Conservation (phyloP, 2,113 vertebrate genomes). For the Zapornia atra region DNA sequence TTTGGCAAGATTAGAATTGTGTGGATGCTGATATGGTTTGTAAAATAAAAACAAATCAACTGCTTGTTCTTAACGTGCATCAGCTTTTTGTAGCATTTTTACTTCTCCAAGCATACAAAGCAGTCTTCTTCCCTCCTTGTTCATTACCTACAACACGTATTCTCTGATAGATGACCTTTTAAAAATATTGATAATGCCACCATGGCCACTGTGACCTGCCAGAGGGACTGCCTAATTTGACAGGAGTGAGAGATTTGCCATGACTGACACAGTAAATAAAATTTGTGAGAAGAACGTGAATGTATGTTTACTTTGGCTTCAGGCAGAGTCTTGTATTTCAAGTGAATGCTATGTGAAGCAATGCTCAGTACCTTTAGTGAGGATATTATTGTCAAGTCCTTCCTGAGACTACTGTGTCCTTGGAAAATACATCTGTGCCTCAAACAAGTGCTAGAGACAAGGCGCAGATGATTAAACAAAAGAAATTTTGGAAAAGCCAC, state of each 20-base stretch:
- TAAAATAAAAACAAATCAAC: not conserved
- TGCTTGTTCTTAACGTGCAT: not conserved
- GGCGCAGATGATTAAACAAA: not conserved
- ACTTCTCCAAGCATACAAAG: not conserved
- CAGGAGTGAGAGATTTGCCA: constrained; percentile 43
- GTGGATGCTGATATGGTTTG: not conserved
- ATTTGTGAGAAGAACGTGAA: constrained; percentile 1
- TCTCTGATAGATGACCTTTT: constrained; percentile 64
- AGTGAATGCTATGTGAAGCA: not conserved
- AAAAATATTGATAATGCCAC: constrained; percentile 60
- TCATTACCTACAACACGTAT: not conserved
- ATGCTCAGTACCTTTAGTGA: not conserved
- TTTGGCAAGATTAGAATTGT: not conserved
- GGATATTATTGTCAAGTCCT: not conserved
- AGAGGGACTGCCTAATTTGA: constrained; percentile 51
- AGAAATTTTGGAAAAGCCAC: not conserved
- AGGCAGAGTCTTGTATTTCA: not conserved
- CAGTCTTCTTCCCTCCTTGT: not conserved
- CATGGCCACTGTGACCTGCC: constrained; percentile 22
- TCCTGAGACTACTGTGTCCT: not conserved
- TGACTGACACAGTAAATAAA: constrained; percentile 39
- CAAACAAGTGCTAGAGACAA: not conserved
- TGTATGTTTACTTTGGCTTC: constrained; percentile 14
- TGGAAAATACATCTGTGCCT: not conserved
- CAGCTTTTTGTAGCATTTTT: not conserved